Percentiles rank a stretch among this genome's conserved stretches.
Evolutionary conservation across 2,888 invertebrate genomes (phyloP).

Genomic region (Rotaria magnacalcarata): DNA sequence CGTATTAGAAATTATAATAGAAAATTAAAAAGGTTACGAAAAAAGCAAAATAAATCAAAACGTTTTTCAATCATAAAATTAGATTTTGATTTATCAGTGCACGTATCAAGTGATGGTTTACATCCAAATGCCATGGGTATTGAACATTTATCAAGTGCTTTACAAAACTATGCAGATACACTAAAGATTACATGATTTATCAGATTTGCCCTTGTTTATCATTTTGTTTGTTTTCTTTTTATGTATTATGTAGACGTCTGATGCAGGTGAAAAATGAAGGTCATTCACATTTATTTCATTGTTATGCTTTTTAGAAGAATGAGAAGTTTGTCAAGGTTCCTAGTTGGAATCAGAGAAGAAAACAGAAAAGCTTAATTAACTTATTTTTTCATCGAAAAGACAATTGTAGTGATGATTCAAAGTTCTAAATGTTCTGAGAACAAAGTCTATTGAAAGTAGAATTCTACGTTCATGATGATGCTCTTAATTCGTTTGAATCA

Average conservation of each 20-base stretch:
- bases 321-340: no score
- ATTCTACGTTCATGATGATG: no score
- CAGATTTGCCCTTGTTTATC: not conserved
- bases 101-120: constrained; percentile 12
- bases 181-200: not conserved
- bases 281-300: no score
- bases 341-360: no score
- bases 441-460: no score
- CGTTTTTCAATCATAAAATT: not conserved
- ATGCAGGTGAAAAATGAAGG: not conserved
- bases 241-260: not conserved
- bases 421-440: no score
- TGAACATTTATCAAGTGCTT: not conserved
- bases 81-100: not conserved
- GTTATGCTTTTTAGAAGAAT: no score
- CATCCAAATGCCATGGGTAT: constrained; percentile 5
- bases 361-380: no score
- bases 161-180: not conserved
- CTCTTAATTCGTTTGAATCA: no score
- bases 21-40: not conserved
- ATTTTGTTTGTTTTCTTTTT: not conserved
- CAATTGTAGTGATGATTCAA: no score
- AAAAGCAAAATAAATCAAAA: not conserved
- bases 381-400: no score
- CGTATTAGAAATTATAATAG: not conserved